Base-by-base conservation (phyloP, 2,888 invertebrate genomes). In the Cheilosia pagana region DNA sequence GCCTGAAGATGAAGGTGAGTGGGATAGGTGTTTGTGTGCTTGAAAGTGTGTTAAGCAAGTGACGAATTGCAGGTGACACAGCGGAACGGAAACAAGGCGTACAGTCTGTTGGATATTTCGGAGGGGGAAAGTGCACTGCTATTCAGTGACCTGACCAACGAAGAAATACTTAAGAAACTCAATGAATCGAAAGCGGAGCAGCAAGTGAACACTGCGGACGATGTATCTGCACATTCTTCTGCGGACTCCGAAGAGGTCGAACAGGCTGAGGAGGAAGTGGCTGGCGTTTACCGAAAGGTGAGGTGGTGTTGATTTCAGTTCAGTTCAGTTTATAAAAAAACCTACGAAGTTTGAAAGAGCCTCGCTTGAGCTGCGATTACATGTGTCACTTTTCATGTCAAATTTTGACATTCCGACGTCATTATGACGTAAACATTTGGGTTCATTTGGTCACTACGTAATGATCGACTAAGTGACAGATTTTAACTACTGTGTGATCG, bases 1-100 rank as follows among this genome's bases (percentile, higher is more conserved):
- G 90, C 65, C 87, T 92, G 0, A 89, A 90, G 83, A 88, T 91
- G 55, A 87, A 88, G 87, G 91, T 90, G 57, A 55, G 67, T 75
- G 16, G 3, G 3, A 0, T 8, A 10, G 10, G 31, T 31, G 10
- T 10, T 31, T 31, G 12, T 19, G 12, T 23, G 12, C 50, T n/a
- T n/a, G n/a, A 8, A 5, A 50, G 23, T 21, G 50, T 3, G 10
- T 50, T 25, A 3, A 21, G 2, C 21, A 57, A 50, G 8, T 68
- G 8, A 23, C 16, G 21, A 4, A 41, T 16, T 14, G 1, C 8
- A 89, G 88, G 87, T 87, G 1, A 86, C 76, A 3, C 81, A 78
- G 25, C 87, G 62, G 14, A 55, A 59, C 0, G 87, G 86, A 0
- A 28, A 28, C 2, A 88, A 88, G 48, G 60, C 45, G 0, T 88